A percentile compares a stretch with the other conserved stretches of the same genome.
These are phyloP conservation scores for Scaptomyza tumidula DNA, from an alignment of 2,888 invertebrate genomes.

Conservation along the genomic window DNA sequence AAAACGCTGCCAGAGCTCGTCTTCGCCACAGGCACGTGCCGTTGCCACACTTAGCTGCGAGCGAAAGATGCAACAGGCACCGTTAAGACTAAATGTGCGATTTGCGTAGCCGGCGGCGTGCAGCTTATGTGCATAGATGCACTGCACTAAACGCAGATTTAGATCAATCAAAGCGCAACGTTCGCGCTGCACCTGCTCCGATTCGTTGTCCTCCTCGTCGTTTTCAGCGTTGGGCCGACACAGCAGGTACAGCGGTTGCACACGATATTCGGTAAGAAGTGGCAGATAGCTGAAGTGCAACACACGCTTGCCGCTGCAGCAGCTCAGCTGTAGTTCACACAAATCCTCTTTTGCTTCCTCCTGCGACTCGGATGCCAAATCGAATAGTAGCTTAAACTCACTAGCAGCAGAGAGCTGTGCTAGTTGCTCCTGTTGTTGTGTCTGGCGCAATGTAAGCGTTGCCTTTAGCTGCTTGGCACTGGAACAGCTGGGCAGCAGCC, in stretches of 20 bases:
- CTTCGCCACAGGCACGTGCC: constrained; percentile 90
- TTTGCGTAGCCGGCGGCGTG: constrained; percentile 88
- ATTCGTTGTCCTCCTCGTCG: constrained; percentile 86
- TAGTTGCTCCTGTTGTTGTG: constrained; percentile 41
- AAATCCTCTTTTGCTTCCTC: not conserved
- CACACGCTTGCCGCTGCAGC: constrained; percentile 59
- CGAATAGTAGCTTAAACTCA: constrained; percentile 81
- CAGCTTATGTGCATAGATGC: constrained; percentile 94
- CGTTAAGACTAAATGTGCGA: constrained; percentile 92
- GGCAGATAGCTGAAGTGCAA: constrained; percentile 58
- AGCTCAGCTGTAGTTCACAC: constrained; percentile 50
- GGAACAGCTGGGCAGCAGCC: constrained; percentile 68
- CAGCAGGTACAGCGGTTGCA: constrained; percentile 92
- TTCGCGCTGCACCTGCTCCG: constrained; percentile 83
- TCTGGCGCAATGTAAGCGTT: constrained; percentile 33
- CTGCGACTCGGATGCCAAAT: constrained; percentile 48
- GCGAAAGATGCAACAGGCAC: constrained; percentile 90
- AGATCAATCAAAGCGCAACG: constrained; percentile 91
- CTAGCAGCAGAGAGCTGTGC: constrained; percentile 62
- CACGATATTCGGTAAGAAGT: constrained; percentile 53
- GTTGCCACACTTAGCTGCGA: constrained; percentile 89
- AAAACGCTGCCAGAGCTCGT: constrained; percentile 92
- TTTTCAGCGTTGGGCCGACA: constrained; percentile 89
- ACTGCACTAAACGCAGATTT: constrained; percentile 92
- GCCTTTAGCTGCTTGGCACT: constrained; percentile 59